Percentiles rank a stretch among this genome's conserved stretches.
These are phyloP conservation scores for Oncopodura yosiiana DNA, from an alignment of 1,140 invertebrate species.

Conservation along the genomic window DNA sequence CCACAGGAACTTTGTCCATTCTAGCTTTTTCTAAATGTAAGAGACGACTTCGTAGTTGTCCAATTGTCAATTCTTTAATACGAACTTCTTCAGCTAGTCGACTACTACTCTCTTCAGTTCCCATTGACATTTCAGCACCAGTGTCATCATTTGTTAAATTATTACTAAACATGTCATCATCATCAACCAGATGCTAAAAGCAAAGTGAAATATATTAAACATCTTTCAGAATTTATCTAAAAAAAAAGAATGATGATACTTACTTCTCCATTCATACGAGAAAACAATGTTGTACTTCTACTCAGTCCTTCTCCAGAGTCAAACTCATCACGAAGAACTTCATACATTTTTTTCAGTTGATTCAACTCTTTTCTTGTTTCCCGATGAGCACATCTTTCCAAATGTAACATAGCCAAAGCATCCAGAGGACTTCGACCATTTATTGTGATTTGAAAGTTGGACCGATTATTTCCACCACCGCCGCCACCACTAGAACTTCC, in stretches of 20 bases:
- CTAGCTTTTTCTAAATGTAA: conserved; percentile 38
- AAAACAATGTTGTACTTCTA: conserved; percentile 30
- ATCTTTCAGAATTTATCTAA: neutral
- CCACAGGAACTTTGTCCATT: conserved; percentile 38
- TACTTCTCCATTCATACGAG: conserved; percentile 29
- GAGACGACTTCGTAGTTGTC: conserved; percentile 35
- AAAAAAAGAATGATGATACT: neutral
- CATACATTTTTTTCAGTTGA: conserved; percentile 38
- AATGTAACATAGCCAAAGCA: conserved; percentile 36
- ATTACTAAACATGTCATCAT: conserved; percentile 26
- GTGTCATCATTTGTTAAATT: conserved; percentile 16
- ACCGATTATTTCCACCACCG: neutral
- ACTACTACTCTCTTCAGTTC: conserved; percentile 15
- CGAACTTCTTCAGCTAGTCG: conserved; percentile 24
- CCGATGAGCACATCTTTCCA: conserved; percentile 37
- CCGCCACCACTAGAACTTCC: conserved; percentile 4
- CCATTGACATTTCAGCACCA: conserved; percentile 14
- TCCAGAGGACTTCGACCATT: conserved; percentile 33
- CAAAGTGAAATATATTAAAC: neutral
- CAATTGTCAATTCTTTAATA: conserved; percentile 37
- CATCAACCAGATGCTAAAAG: conserved; percentile 4
- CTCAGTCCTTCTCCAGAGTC: conserved; percentile 35
- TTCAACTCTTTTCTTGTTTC: conserved; percentile 37
- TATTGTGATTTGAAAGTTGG: conserved; percentile 25
- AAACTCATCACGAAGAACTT: conserved; percentile 36